Evolutionary conservation across 2,888 invertebrate species (phyloP).

Genomic region (Chrysotoxum bicinctum): DNA sequence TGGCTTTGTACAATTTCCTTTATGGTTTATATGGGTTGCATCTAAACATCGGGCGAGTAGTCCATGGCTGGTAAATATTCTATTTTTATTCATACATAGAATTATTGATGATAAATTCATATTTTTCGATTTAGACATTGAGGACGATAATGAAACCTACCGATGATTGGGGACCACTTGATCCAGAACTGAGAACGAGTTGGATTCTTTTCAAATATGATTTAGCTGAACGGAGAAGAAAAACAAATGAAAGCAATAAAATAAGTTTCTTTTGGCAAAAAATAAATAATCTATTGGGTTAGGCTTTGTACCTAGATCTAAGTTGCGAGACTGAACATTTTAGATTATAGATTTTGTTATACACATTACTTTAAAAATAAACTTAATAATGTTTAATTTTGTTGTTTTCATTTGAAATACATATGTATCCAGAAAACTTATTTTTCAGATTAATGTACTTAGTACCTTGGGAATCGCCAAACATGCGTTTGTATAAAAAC

Average conservation of each 20-base stretch:
- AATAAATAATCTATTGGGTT: constrained; percentile 76
- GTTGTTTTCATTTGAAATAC: no score
- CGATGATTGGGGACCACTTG: constrained; percentile 86
- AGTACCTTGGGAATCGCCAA: no score
- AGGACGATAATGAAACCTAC: constrained; percentile 83
- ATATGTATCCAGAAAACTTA: no score
- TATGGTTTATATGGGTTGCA: constrained; percentile 81
- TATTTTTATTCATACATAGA: neutral
- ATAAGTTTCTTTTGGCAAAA: constrained; percentile 77
- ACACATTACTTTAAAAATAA: neutral
- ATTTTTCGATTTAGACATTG: constrained; percentile 75
- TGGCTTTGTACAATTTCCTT: constrained; percentile 82
- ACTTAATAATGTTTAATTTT: neutral
- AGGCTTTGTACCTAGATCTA: constrained; percentile 44
- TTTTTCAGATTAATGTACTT: no score
- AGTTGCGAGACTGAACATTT: neutral
- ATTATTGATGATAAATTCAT: neutral
- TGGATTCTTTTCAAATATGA: constrained; percentile 85
- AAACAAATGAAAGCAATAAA: constrained; percentile 73
- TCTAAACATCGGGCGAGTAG: constrained; percentile 72
- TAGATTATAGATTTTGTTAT: neutral
- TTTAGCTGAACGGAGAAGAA: constrained; percentile 80
- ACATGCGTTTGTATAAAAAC: no score
- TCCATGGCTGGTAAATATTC: constrained; percentile 72
- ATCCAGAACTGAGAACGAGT: constrained; percentile 82